Conservation (phyloP, 2,888 invertebrate species). For the Metacarcinus magister region DNA sequence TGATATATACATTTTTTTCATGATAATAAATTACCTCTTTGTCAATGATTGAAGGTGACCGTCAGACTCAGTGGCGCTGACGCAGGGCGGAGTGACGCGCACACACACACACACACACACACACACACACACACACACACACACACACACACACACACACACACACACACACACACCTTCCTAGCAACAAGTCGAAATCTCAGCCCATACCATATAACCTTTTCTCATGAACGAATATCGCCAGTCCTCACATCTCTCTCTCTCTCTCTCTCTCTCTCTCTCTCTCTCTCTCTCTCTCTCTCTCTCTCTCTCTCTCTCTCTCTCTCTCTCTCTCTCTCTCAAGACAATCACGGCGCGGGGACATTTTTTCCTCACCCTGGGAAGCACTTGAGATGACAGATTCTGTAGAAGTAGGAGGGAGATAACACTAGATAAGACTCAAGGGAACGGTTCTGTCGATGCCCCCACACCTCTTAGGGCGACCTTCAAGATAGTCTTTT, state of each 20-base stretch:
- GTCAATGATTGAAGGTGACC: neutral
- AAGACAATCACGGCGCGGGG: neutral
- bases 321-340: constrained; percentile 16
- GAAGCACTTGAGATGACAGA: neutral
- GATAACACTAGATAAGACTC: neutral
- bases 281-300: neutral
- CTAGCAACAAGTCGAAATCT: neutral
- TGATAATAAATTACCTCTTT: neutral
- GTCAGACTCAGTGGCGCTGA: neutral
- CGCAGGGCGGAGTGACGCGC: neutral
- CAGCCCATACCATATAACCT: neutral
- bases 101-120: neutral
- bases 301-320: constrained; percentile 28
- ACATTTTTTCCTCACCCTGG: neutral
- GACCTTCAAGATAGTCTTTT: neutral
- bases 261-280: constrained; percentile 41
- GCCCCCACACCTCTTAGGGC: neutral
- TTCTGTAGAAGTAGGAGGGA: neutral
- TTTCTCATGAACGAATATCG: neutral
- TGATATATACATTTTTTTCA: neutral
- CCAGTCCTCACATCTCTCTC: neutral
- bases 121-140: neutral
- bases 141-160: neutral
- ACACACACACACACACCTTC: constrained; percentile 53
- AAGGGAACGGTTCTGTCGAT: neutral